Percentiles rank a stretch among this genome's conserved stretches.
Evolutionary conservation across 2,113 vertebrate species (phyloP).

Genomic region (Gobio gobio): DNA sequence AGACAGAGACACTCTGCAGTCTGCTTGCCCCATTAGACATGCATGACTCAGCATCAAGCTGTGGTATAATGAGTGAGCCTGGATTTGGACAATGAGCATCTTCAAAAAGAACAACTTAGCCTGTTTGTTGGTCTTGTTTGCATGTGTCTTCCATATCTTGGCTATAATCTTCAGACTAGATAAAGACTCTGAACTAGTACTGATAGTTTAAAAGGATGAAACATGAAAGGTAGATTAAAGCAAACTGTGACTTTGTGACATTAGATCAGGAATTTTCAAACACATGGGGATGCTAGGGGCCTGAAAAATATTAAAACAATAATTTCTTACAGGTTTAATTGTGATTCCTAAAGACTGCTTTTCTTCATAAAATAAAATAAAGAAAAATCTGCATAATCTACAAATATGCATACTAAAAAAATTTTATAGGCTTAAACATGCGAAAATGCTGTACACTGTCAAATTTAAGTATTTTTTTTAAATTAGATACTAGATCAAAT

Average conservation of each 20-base stretch:
- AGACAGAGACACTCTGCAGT: slow-evolving; percentile 35
- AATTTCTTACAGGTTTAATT: background rate
- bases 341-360: background rate
- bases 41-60: slow-evolving; percentile 48
- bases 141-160: background rate
- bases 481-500: too few relatives aligned
- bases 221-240: background rate
- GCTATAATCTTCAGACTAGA: background rate
- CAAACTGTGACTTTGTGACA: too few relatives aligned
- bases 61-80: slow-evolving; percentile 30
- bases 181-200: background rate
- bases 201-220: background rate
- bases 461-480: background rate
- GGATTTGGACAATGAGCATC: slow-evolving; percentile 31
- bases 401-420: background rate
- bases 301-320: background rate
- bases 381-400: background rate
- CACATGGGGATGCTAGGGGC: background rate
- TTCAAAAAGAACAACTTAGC: slow-evolving; percentile 27
- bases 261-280: background rate
- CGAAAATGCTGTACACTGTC: background rate
- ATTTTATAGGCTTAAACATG: background rate
- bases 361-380: background rate
- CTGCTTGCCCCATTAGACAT: slow-evolving; percentile 48
- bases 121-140: slow-evolving; percentile 29